Evolutionary conservation across 2,797 vertebrate species (phyloP), one percentile per base, ranked within the genome.

Genomic region (Lepus townsendii): DNA sequence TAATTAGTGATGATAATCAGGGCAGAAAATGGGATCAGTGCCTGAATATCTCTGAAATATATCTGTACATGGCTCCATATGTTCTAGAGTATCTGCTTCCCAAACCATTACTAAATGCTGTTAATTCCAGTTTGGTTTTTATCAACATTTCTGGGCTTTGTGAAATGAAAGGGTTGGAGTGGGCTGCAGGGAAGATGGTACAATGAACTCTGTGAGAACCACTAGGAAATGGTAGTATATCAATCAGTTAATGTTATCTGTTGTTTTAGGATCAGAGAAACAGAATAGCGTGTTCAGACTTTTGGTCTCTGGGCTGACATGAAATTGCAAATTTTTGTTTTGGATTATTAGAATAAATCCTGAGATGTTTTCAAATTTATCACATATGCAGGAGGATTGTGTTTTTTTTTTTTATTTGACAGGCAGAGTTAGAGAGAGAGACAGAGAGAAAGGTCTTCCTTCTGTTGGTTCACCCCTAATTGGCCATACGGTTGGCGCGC

Each of bases 41-140:
- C 7, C 83, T 54, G 38, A 83, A 38, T 78, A 24, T 88, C 42
- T 92, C 78, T 54, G 24, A 52, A 90, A 92, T 89, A 68, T 63
- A 69, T 60, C 65, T 94, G 27, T 42, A 42, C 24, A 60, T 14
- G 63, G 27, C 20, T 75, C 24, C 82, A 82, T 91, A 66, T 91
- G 35, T 32, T 47, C 76, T 69, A 86, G 63, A 90, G 82, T 82
- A 82, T 69, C 4, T 69, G 14, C 35, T 26, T 90, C 72, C 32
- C 9, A 52, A 83, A 83, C 13, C 47, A 60, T 54, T 72, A 32
- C 72, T 68, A 76, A 16, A 60, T 7, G 60, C 38, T 79, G 62
- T 47, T 17, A 52, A 65, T 63, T 7, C 10, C 16, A n/a, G 0
- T 38, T 22, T 38, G 42, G 8, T 24, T 35, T 87, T 73, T 65